Conservation (phyloP, 2,888 invertebrate species). For the Drosophila putrida region DNA sequence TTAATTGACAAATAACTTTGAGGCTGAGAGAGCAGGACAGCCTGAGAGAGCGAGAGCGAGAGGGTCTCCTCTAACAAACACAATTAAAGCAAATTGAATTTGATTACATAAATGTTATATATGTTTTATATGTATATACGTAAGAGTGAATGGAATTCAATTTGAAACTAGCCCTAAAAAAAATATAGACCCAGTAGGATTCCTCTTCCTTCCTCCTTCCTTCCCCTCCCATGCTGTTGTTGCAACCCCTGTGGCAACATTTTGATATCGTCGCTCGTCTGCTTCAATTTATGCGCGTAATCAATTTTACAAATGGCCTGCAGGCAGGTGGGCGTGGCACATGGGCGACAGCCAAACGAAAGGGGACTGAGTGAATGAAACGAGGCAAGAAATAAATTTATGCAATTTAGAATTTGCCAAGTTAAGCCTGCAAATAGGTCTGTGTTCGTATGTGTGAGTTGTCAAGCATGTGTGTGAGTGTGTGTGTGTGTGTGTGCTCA, state of each 20-base stretch:
- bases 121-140: slow-evolving; percentile 16
- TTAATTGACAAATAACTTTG: slow-evolving; percentile 74
- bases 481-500: slow-evolving; percentile 21
- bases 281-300: slow-evolving; percentile 83
- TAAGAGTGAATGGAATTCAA: slow-evolving; percentile 49
- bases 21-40: slow-evolving; percentile 10
- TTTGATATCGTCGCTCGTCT: slow-evolving; percentile 67
- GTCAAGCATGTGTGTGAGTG: slow-evolving; percentile 30
- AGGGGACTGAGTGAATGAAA: not conserved
- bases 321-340: slow-evolving; percentile 64
- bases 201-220: not conserved
- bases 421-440: slow-evolving; percentile 28
- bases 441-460: slow-evolving; percentile 24
- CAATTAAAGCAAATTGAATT: slow-evolving; percentile 76
- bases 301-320: slow-evolving; percentile 82
- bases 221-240: not conserved
- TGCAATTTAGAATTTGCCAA: slow-evolving; percentile 77
- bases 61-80: slow-evolving; percentile 26
- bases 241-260: slow-evolving; percentile 57
- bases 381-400: slow-evolving; percentile 72
- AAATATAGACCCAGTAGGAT: slow-evolving; percentile 20
- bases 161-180: slow-evolving; percentile 53
- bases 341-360: slow-evolving; percentile 15
- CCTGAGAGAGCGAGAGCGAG: not conserved
- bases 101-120: slow-evolving; percentile 54